These are phyloP conservation scores for Meandrina meandrites DNA, from an alignment of 92 coral and sea anemone species.

Conservation along the genomic window DNA sequence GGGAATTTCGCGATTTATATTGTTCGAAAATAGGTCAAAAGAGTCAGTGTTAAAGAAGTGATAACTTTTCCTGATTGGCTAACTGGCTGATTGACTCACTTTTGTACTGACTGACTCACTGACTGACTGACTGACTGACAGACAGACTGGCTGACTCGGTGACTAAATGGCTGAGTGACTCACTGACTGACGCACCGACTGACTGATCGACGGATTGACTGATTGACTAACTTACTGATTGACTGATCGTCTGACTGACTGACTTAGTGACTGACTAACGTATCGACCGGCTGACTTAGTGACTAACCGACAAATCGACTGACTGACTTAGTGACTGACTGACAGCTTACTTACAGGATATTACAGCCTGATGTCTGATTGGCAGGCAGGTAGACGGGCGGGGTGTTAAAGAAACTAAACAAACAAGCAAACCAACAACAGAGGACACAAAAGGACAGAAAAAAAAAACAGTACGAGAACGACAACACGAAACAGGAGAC, in stretches of 20 bases:
- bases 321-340: slow-evolving; percentile 14
- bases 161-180: background rate
- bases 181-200: slow-evolving; percentile 2
- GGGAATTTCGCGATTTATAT: too few relatives aligned
- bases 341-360: background rate
- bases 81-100: background rate
- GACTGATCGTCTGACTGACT: background rate
- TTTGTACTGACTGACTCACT: background rate
- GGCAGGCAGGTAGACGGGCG: background rate
- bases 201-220: background rate
- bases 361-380: background rate
- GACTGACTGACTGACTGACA: background rate
- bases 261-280: slow-evolving; percentile 3
- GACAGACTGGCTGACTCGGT: background rate
- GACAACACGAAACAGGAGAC: too few relatives aligned
- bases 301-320: background rate
- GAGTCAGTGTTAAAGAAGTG: background rate
- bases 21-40: too few relatives aligned
- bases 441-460: background rate
- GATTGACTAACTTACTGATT: background rate
- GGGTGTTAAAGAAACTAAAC: background rate
- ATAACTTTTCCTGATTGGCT: background rate
- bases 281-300: slow-evolving; percentile 4
- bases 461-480: background rate
- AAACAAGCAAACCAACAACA: background rate